These are phyloP conservation scores for Drosophila melanosoma DNA, from an alignment of 2,888 invertebrate species.

Conservation along the genomic window DNA sequence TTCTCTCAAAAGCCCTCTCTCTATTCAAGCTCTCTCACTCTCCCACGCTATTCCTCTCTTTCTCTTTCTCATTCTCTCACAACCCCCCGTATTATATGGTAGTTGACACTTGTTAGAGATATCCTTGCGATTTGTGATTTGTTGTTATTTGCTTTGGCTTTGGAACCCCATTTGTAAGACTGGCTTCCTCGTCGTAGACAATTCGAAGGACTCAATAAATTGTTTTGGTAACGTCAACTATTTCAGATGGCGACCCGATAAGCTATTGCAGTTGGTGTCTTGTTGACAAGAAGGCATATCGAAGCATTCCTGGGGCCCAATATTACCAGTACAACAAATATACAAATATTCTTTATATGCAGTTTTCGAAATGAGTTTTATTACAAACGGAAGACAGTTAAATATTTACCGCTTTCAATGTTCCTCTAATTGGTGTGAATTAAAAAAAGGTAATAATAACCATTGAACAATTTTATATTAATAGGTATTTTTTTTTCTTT, in stretches of 20 bases:
- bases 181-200: conserved; percentile 15
- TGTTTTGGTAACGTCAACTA: conserved; percentile 41
- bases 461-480: neutral
- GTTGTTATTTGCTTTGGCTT: conserved; percentile 41
- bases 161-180: conserved; percentile 17
- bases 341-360: neutral
- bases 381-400: neutral
- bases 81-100: conserved; percentile 19
- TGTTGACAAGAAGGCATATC: neutral
- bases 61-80: conserved; percentile 7
- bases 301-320: no score
- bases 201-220: conserved; percentile 62
- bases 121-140: conserved; percentile 43
- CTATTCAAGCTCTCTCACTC: conserved; percentile 38
- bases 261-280: conserved; percentile 22
- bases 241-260: conserved; percentile 54
- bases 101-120: conserved; percentile 74
- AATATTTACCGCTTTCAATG: neutral
- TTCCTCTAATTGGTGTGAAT: neutral
- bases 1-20: conserved; percentile 37
- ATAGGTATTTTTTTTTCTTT: neutral
- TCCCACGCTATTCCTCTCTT: conserved; percentile 8
- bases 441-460: neutral
- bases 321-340: neutral
- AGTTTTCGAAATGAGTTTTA: neutral